Conservation (phyloP, 92 coral and sea anemone species). For the Porites rus region DNA sequence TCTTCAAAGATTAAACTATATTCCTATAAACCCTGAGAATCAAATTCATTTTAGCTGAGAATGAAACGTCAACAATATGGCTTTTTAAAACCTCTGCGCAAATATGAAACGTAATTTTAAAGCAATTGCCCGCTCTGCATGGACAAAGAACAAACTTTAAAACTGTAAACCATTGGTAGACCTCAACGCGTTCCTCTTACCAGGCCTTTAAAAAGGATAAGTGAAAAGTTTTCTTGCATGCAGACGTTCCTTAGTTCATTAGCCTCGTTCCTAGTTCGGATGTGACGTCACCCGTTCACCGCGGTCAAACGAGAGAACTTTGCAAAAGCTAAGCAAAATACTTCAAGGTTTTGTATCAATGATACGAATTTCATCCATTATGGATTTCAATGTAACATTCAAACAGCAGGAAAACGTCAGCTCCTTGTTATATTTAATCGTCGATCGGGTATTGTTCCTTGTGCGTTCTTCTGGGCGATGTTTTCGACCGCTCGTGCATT, state of each 20-base stretch:
- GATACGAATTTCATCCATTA: not conserved
- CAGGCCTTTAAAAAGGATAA: too few species aligned
- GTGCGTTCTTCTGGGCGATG: not conserved
- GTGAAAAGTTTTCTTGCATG: too few species aligned
- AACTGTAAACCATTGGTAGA: not conserved
- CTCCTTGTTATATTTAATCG: not conserved
- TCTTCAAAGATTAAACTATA: not conserved
- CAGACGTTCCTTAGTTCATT: too few species aligned
- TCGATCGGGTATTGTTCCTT: not conserved
- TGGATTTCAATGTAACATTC: not conserved
- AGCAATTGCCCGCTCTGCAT: not conserved
- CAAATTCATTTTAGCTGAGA: not conserved
- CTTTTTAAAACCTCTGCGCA: not conserved
- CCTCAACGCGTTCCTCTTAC: too few species aligned
- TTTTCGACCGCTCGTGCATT: not conserved
- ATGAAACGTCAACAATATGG: not conserved
- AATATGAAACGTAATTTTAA: not conserved
- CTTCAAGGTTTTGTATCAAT: not conserved
- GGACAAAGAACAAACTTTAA: not conserved
- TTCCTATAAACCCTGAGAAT: not conserved
- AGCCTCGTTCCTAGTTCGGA: too few species aligned
- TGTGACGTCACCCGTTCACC: too few species aligned
- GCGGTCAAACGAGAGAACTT: too few species aligned
- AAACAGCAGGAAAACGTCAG: not conserved
- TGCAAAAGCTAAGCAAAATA: too few species aligned